Base-by-base conservation (phyloP, 1,140 invertebrate genomes). In the Drosophila tsacasi region DNA sequence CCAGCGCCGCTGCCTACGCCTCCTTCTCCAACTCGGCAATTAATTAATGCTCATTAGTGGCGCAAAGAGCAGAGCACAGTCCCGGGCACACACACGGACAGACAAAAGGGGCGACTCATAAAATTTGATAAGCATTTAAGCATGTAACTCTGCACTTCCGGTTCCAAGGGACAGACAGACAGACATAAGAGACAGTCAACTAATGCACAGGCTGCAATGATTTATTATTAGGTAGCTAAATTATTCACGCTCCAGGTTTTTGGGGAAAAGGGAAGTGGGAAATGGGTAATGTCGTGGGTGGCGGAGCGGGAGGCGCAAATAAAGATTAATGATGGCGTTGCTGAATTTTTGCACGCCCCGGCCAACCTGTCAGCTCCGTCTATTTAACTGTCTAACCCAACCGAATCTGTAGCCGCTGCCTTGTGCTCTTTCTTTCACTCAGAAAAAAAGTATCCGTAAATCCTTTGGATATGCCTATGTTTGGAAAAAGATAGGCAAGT, bases 111-210 rank as follows among this genome's bases (percentile, higher is more conserved):
- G 39, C 68, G 65, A 63, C 59, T 80, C 85, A 89, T 90, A 79
- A 90, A 90, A 89, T 90, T 89, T 89, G 85, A 90, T 89, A 89
- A 89, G 85, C 85, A 90, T 89, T 89, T 89, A 90, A 85, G 85
- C 85, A 89, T 90, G 82, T 90, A 90, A 89, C 79, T 84, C 78
- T 83, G 82, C 84, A 89, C 81, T 84, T 89, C 84, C 84, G 81
- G 50, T 76, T 62, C 46, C 57, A 55, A 37, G 68, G 57, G 65
- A 21, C 67, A 72, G 30, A 60, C 69, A 60, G 67, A 59, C 69
- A 72, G 52, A 54, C 62, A 25, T 27, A 25, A 42, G 75, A 54
- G 63, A 77, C 75, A 78, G 75, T 69, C 74, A 55, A 78, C 75
- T 78, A 78, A 78, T 78, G 75, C 75, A 78, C 75, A 77, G 78